Conservation (phyloP, 2,888 invertebrate species). For the Netelia melanura region DNA sequence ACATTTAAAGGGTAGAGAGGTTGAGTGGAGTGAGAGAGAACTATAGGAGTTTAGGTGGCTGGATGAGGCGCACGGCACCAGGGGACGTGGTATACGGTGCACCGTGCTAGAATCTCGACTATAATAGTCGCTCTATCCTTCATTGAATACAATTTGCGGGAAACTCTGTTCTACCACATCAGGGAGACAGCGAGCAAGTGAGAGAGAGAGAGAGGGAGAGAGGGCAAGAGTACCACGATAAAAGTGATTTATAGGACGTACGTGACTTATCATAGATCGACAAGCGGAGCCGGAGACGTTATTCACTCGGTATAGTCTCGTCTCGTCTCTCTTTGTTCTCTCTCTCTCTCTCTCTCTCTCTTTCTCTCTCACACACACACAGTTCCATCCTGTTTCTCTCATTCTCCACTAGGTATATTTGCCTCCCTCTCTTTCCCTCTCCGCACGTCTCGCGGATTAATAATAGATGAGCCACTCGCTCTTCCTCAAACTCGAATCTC, state of each 20-base stretch:
- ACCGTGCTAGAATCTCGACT: background rate
- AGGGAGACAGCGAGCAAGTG: background rate
- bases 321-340: conserved; percentile 26
- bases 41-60: conserved; percentile 10
- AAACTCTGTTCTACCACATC: conserved; percentile 18
- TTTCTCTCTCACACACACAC: background rate
- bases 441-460: conserved; percentile 44
- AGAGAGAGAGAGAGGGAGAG: conserved; percentile 33
- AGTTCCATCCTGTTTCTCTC: conserved; percentile 21
- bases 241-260: conserved; percentile 69
- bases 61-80: conserved; percentile 15
- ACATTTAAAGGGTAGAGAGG: background rate
- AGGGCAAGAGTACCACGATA: conserved; percentile 57
- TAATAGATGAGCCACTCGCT: conserved; percentile 55
- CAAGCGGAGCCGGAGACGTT: conserved; percentile 62
- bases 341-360: conserved; percentile 20
- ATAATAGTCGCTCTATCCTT: conserved; percentile 53
- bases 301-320: conserved; percentile 55
- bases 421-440: background rate
- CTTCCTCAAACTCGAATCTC: conserved; percentile 15
- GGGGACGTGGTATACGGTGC: conserved; percentile 12
- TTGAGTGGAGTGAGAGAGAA: background rate
- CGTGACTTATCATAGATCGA: conserved; percentile 71
- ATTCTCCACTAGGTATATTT: background rate
- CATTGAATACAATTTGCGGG: conserved; percentile 65